Evolutionary conservation across 1,140 invertebrate genomes (phyloP).

Genomic region (Neodiprion pinetum): DNA sequence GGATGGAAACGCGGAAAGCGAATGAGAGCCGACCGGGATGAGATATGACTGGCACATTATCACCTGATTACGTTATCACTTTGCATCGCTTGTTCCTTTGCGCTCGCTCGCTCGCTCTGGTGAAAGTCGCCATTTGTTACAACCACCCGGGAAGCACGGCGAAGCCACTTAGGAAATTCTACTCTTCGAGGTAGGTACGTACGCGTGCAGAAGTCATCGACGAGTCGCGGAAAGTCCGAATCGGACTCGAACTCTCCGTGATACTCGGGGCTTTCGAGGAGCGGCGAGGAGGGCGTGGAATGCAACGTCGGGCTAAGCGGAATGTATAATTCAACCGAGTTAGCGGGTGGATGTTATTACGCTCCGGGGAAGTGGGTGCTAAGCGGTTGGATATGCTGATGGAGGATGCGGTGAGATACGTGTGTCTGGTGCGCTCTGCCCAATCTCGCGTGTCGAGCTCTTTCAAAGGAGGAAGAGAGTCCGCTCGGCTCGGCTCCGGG

Average conservation of each 20-base stretch:
- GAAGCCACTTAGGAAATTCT: too few species aligned
- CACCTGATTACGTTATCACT: conserved; percentile 60
- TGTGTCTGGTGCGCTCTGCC: conserved; percentile 41
- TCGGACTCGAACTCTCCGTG: too few species aligned
- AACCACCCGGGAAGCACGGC: background rate
- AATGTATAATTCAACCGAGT: conserved; percentile 63
- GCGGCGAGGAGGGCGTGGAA: background rate
- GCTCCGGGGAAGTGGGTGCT: conserved; percentile 63
- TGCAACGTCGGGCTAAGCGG: conserved; percentile 34
- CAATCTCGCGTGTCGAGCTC: background rate
- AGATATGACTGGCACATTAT: conserved; percentile 55
- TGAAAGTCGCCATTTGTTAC: conserved; percentile 51
- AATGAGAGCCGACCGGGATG: conserved; percentile 30
- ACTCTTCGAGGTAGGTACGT: too few species aligned
- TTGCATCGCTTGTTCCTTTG: conserved; percentile 55
- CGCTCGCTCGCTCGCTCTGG: conserved; percentile 25
- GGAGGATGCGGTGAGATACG: conserved; percentile 52
- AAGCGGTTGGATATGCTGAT: conserved; percentile 62
- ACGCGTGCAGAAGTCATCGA: too few species aligned
- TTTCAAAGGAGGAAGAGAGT: conserved; percentile 31
- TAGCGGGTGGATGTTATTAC: conserved; percentile 55
- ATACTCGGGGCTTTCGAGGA: background rate
- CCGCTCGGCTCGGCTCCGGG: conserved; percentile 34
- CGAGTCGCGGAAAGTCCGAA: too few species aligned
- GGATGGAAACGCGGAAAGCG: background rate